Percentiles rank a stretch among this genome's conserved stretches.
phyloP scores from a whole-genome alignment of 2,888 invertebrate species.

The Lypha dubia region DNA sequence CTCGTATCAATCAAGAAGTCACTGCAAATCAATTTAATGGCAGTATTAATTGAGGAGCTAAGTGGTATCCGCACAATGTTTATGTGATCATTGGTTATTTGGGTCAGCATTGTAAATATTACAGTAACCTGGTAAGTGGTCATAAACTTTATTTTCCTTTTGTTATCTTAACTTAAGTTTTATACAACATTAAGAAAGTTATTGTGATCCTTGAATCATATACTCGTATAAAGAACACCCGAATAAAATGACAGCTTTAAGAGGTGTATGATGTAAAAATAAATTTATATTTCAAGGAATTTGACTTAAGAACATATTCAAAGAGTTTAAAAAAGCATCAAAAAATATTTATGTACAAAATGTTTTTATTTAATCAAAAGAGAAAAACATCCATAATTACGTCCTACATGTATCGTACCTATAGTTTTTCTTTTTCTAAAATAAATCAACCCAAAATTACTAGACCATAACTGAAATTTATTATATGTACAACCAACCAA shows the following conservation, averaged over 20 bases:
- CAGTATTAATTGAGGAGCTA: conserved; percentile 67
- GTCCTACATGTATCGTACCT: too few relatives aligned
- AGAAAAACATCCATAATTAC: too few relatives aligned
- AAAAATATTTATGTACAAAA: neutral
- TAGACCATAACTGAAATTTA: conserved; percentile 9
- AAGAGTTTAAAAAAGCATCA: neutral
- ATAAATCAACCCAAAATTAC: neutral
- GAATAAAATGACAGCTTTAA: conserved; percentile 11
- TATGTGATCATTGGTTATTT: conserved; percentile 67
- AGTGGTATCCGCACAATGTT: conserved; percentile 62
- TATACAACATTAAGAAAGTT: conserved; percentile 44
- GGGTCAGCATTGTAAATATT: conserved; percentile 64
- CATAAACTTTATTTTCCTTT: conserved; percentile 22
- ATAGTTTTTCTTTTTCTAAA: neutral
- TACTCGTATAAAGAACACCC: conserved; percentile 8
- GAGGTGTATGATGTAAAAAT: neutral
- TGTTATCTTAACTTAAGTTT: conserved; percentile 14
- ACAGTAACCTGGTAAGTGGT: conserved; percentile 14
- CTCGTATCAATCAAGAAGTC: conserved; percentile 10
- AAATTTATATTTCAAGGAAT: conserved; percentile 1
- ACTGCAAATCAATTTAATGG: conserved; percentile 70
- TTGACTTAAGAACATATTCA: neutral
- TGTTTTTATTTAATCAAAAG: neutral
- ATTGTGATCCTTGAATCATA: conserved; percentile 28
- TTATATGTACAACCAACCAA: neutral